Base-by-base conservation (phyloP, 2,113 vertebrate genomes). In the Petroica traversi region DNA sequence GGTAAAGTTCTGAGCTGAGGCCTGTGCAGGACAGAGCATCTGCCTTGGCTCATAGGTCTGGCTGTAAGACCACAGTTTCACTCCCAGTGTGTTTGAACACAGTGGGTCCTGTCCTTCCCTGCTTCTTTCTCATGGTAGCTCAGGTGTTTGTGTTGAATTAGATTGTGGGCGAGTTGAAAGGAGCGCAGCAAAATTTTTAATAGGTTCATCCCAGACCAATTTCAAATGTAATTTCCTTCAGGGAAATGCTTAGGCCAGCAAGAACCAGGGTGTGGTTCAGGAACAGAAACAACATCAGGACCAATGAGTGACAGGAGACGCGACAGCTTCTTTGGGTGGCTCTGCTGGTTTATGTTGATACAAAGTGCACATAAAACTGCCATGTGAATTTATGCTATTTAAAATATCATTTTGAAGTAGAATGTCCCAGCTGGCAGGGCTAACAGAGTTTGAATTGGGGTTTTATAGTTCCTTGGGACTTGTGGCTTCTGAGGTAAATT, bases 1-100 rank as follows among this genome's bases (percentile, higher is more conserved):
- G 98, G 98, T 98, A 97, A 91, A 90, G 52, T 59, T 25, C 63
- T 80, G 72, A 93, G 69, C 75, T 58, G 59, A 92, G 80, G 68
- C 72, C 77, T 33, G 41, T 40, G 49, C 69, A 74, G 61, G 48
- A 69, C 71, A 82, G 75, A 84, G 34, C n/a, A 71, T 48, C 46
- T 78, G 15, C 63, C 36, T 77, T 63, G 45, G 16, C 38, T 87
- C 38, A 1, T 28, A 62, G 24, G 11, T 16, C 16, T 43, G 49
- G 52, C 31, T 33, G 22, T 33, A 40, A 57, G 58, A 52, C 5
- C n/a, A 43, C 29, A 45, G 49, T 76, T 88, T 49, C 33, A 29
- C 25, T 82, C 43, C 11, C 12, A 16, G 33, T 33, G 40, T 55
- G 38, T 64, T 92, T 74, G 64, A 36, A 31, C 68, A 41, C 52